Base-by-base conservation (phyloP, 1,140 invertebrate genomes). In the Zophobas morio region DNA sequence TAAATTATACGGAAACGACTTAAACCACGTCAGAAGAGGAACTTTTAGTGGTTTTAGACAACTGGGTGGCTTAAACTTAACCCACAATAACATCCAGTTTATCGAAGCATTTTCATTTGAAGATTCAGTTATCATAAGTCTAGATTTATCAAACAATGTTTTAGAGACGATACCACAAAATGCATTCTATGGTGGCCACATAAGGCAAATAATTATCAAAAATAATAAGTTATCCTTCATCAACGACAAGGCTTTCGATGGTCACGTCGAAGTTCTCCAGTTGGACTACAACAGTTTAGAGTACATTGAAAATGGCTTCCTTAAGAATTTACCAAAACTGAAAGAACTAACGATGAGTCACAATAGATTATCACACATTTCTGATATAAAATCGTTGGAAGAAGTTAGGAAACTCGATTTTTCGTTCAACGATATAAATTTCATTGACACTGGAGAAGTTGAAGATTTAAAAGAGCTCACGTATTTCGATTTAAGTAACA, bases 261-360 rank as follows among this genome's bases (percentile, higher is more conserved):
- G 42, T 4, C 60, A 66, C 33, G 6, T 66, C 8, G 60, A 66
- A 66, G 39, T 66, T n/a, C 39, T 66, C 8, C 60, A 66, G 20
- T 40, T 66, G n/a, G 60, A 66, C 39, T 66, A 66, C 39, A 66
- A 66, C 35, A 66, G 42, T 36, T 36, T 66, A 42, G 60, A 66
- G 33, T n/a, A 40, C 6, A 40, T 66, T 4, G n/a, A 66, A 42
- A 40, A 32, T n/a, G 60, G 60, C 8, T 66, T 66, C 39, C 37
- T 39, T 0, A 4, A 2, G n/a, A 42, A 42, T 42, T 42, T 33
- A n/a, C 20, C 60, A 1, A 40, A 42, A 5, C 20, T 66, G 33
- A 42, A 40, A 4, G 60, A 66, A 42, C 20, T 66, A 42, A 66
- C 60, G 32, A 20, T 66, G n/a, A 66, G 60, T 32, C 60, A 66